phyloP scores from a whole-genome alignment of 2,797 vertebrate genomes.

The Brotula barbata region DNA sequence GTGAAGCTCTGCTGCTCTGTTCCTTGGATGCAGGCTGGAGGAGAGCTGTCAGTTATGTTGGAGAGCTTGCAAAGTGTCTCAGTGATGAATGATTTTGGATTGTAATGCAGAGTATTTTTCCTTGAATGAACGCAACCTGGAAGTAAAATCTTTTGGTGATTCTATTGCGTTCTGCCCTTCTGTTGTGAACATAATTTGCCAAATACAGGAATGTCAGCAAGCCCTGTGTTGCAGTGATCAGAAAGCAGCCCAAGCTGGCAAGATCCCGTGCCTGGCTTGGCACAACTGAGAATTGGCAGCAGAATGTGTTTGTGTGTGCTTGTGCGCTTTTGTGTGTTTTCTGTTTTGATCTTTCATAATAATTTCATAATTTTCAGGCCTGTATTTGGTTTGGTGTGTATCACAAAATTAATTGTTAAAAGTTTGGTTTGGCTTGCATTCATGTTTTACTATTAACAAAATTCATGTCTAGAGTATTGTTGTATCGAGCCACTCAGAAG shows the following conservation, averaged over 20 bases:
- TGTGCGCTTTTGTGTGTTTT: not conserved
- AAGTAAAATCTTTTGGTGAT: conserved; percentile 11
- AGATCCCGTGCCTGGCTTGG: conserved; percentile 21
- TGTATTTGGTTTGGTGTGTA: too few species aligned
- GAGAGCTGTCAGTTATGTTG: conserved; percentile 9
- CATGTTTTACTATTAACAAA: too few species aligned
- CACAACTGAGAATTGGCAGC: conserved; percentile 15
- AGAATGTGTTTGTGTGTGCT: conserved; percentile 11
- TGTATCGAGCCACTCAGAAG: too few species aligned
- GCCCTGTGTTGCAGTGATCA: conserved; percentile 15
- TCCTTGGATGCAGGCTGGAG: conserved; percentile 17
- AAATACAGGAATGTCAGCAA: conserved; percentile 21
- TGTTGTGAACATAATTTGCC: conserved; percentile 28
- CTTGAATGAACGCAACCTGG: conserved; percentile 18
- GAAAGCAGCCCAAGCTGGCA: conserved; percentile 31
- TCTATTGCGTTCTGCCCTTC: not conserved
- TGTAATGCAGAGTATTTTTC: conserved; percentile 16
- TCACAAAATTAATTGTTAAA: too few species aligned
- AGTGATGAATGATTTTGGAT: conserved; percentile 20
- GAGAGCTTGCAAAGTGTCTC: conserved; percentile 19
- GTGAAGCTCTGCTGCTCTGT: conserved; percentile 21
- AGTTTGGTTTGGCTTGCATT: too few species aligned
- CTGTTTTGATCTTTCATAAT: too few species aligned
- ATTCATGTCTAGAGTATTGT: too few species aligned
- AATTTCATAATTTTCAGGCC: too few species aligned